Conservation (phyloP, 2,113 vertebrate genomes). For the Spea bombifrons region DNA sequence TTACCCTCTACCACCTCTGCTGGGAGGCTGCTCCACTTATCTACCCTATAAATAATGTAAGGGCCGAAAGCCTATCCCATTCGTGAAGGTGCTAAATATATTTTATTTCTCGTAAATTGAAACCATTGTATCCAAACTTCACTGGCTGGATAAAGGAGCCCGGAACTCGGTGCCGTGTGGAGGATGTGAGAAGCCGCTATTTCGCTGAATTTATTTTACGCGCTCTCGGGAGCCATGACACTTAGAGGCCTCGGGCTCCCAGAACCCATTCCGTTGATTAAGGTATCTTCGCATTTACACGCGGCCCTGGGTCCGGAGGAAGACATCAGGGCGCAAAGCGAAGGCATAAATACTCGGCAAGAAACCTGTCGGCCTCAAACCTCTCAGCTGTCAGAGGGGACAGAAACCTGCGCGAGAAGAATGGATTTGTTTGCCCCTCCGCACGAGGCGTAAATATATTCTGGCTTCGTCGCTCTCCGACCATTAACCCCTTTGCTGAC, state of each 20-base stretch:
- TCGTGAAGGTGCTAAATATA: too few relatives aligned
- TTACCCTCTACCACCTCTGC: too few relatives aligned
- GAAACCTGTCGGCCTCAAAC: background rate
- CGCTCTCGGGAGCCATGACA: slow-evolving; percentile 44
- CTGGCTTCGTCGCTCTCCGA: background rate
- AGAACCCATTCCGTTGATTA: slow-evolving; percentile 51
- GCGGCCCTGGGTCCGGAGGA: slow-evolving; percentile 40
- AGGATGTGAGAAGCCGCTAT: background rate
- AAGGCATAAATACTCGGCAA: slow-evolving; percentile 36
- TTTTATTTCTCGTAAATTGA: too few relatives aligned
- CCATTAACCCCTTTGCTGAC: background rate
- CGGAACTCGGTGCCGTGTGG: background rate
- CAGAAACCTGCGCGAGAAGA: background rate
- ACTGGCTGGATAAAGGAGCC: too few relatives aligned
- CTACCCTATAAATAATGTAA: too few relatives aligned
- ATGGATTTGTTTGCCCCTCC: background rate
- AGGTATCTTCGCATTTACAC: slow-evolving; percentile 52
- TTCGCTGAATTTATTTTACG: slow-evolving; percentile 38
- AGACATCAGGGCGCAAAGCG: slow-evolving; percentile 38
- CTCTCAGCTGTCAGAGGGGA: background rate
- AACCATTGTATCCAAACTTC: too few relatives aligned
- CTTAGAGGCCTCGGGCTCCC: slow-evolving; percentile 31
- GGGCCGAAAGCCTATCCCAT: too few relatives aligned
- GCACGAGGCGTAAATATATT: background rate
- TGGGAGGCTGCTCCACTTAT: too few relatives aligned